phyloP scores from a whole-genome alignment of 2,797 vertebrate genomes.

The Periparus ater region DNA sequence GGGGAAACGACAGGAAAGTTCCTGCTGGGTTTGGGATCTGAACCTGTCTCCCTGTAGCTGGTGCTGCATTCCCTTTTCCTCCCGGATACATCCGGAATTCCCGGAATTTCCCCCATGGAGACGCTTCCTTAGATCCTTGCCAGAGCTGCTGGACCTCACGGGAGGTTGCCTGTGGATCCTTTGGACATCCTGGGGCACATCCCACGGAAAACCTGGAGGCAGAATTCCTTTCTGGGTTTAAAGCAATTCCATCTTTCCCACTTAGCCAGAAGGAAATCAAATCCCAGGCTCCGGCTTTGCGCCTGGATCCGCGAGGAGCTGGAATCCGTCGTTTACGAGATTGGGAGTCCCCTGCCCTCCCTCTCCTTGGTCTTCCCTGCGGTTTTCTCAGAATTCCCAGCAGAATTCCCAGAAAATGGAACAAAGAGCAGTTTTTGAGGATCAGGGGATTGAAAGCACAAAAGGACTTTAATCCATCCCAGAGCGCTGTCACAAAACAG shows the following conservation, averaged over 20 bases:
- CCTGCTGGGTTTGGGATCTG: not conserved
- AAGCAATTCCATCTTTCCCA: not conserved
- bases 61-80: not conserved
- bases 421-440: not conserved
- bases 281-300: not conserved
- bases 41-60: not conserved
- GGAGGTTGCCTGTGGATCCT: not conserved
- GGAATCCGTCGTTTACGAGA: not conserved
- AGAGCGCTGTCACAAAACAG: not conserved
- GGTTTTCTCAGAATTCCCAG: not conserved
- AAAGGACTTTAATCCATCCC: not conserved
- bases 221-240: not conserved
- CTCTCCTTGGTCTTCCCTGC: not conserved
- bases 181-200: not conserved
- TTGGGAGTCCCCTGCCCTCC: not conserved
- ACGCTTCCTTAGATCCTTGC: not conserved
- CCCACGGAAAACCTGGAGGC: not conserved
- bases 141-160: not conserved
- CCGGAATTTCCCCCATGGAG: not conserved
- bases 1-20: not conserved
- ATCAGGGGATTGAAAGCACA: not conserved
- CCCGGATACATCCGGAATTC: not conserved
- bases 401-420: not conserved
- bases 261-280: not conserved
- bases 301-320: not conserved